These are phyloP conservation scores for Scartelaos histophorus DNA, from an alignment of 2,113 vertebrate species.

Conservation along the genomic window DNA sequence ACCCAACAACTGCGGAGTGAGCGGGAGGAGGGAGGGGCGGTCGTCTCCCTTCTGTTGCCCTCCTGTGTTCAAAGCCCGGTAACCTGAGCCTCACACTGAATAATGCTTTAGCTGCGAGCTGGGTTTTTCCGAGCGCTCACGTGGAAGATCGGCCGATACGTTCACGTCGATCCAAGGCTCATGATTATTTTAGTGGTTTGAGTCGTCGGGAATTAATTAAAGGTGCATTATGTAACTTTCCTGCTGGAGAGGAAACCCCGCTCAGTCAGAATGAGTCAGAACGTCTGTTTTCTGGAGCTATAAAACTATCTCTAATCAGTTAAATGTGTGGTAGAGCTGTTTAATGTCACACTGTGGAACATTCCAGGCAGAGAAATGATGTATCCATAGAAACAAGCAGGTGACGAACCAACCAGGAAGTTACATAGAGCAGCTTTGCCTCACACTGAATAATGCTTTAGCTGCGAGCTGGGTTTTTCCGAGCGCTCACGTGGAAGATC, in stretches of 20 bases:
- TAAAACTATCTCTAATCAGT: too few relatives aligned
- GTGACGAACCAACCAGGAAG: too few relatives aligned
- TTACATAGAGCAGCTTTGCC: neutral
- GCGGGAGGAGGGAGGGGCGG: slow-evolving; percentile 3
- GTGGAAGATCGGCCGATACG: neutral
- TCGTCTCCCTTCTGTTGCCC: slow-evolving; percentile 32
- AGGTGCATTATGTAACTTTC: neutral
- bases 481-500: neutral
- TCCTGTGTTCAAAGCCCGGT: slow-evolving; percentile 19
- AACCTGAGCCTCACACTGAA: slow-evolving; percentile 33
- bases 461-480: slow-evolving; percentile 8
- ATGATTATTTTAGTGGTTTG: neutral
- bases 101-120: slow-evolving; percentile 1
- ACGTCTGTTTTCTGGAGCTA: too few relatives aligned
- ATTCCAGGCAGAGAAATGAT: too few relatives aligned
- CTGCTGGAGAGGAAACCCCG: too few relatives aligned
- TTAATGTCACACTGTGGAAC: too few relatives aligned
- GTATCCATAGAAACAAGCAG: too few relatives aligned
- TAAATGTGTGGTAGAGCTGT: too few relatives aligned
- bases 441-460: neutral
- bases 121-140: slow-evolving; percentile 3
- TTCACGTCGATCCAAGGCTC: neutral
- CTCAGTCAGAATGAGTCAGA: too few relatives aligned
- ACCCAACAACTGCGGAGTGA: neutral
- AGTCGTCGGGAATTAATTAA: neutral